A percentile compares a stretch with the other conserved stretches of the same genome.
Conservation (phyloP, 1,140 invertebrate species). For the Aphelenchoides besseyi region DNA sequence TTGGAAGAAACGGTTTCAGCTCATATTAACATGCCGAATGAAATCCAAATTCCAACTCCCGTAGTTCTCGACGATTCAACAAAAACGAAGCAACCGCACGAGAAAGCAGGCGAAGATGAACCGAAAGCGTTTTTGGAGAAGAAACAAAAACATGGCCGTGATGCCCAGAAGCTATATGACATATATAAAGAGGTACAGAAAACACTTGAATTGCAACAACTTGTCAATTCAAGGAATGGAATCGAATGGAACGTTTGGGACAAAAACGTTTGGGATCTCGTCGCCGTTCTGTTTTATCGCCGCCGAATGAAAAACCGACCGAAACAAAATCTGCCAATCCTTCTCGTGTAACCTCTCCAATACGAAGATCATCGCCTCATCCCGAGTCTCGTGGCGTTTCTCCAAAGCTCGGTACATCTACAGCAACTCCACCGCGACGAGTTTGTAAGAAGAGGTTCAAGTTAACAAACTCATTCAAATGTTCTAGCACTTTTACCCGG, state of each 20-base stretch:
- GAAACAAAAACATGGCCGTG: conserved; percentile 61
- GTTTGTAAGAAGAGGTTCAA: too few relatives aligned
- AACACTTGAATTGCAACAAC: too few relatives aligned
- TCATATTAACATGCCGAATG: conserved; percentile 31
- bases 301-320: neutral
- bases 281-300: conserved; percentile 21
- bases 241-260: conserved; percentile 37
- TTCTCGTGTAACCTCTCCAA: neutral
- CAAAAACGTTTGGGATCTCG: conserved; percentile 18
- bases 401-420: neutral
- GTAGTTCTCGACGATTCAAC: conserved; percentile 15
- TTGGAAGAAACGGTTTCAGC: conserved; percentile 33
- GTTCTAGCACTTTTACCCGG: neutral
- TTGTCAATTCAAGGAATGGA: too few relatives aligned
- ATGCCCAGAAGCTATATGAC: conserved; percentile 55
- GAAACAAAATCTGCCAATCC: neutral
- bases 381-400: neutral
- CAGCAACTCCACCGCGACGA: neutral
- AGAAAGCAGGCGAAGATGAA: conserved; percentile 26
- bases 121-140: conserved; percentile 58
- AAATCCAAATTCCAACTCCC: conserved; percentile 34
- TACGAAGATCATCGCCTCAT: neutral
- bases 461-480: too few relatives aligned
- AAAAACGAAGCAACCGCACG: neutral
- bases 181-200: conserved; percentile 63